Percentiles rank a stretch among this genome's conserved stretches.
phyloP scores from a whole-genome alignment of 1,140 invertebrate genomes.

The Sinella curviseta region DNA sequence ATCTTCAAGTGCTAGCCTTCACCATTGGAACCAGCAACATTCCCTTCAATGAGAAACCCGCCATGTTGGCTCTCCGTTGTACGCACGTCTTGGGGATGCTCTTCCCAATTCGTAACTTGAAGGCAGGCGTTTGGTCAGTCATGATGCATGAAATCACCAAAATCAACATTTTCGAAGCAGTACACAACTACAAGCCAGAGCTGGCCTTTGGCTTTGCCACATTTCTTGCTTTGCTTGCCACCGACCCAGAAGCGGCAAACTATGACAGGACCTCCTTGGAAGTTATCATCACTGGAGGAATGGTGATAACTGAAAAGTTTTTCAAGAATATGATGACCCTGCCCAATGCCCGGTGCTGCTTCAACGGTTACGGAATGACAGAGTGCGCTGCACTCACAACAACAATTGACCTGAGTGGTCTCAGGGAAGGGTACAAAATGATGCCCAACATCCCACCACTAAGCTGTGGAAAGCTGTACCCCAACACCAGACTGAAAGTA shows the following conservation, averaged over 20 bases:
- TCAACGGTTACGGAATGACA: conserved; percentile 45
- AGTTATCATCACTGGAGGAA: conserved; percentile 42
- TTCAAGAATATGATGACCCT: conserved; percentile 36
- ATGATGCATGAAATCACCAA: conserved; percentile 42
- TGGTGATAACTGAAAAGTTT: conserved; percentile 38
- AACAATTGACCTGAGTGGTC: conserved; percentile 39
- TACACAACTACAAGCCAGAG: conserved; percentile 41
- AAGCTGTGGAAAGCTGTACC: conserved; percentile 41
- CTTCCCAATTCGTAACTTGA: conserved; percentile 41
- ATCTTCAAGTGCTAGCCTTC: conserved; percentile 39
- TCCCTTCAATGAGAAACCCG: conserved; percentile 16
- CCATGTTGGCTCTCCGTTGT: conserved; percentile 28
- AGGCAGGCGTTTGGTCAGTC: conserved; percentile 34
- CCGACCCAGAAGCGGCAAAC: conserved; percentile 40
- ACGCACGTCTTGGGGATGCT: conserved; percentile 45
- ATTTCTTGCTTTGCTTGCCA: conserved; percentile 34
- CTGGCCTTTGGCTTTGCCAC: conserved; percentile 45
- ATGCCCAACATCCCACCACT: conserved; percentile 34
- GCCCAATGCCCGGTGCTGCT: conserved; percentile 30
- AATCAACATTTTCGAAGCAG: conserved; percentile 44
- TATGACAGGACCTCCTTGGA: conserved; percentile 38
- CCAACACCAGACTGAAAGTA: conserved; percentile 39
- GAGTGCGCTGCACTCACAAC: conserved; percentile 45
- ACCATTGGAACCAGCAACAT: conserved; percentile 34
- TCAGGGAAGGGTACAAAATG: conserved; percentile 29